Base-by-base conservation (phyloP, 2,797 vertebrate genomes). In the Molossus alvarezi region DNA sequence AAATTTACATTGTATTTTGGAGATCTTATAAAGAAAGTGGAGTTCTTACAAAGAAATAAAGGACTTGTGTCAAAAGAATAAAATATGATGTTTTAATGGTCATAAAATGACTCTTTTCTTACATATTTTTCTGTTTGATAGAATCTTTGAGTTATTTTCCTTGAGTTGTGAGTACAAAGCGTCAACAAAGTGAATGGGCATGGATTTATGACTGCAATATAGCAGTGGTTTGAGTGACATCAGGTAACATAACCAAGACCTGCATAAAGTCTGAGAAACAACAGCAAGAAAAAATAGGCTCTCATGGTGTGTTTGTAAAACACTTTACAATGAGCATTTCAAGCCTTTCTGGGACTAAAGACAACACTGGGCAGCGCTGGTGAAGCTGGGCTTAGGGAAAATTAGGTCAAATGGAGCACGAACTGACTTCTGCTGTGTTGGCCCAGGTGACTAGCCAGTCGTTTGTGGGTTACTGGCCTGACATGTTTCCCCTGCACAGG, bases 321-420 rank as follows among this genome's bases (percentile, higher is more conserved):
- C 5, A 48, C 12, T 5, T 0, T 1, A 20, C 60, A 37, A 15
- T 51, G 10, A 37, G n/a, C 62, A 13, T 81, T 1, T 41, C 25
- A 8, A 29, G 48, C 6, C 64, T 65, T 65, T 45, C 64, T 25
- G 8, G 62, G 2, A 29, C 67, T 23, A 25, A 53, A 57, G 75
- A 37, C 25, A 4, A 8, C 3, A 12, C 12, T 14, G 11, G 65
- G 45, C 33, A 48, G 62, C 1, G 21, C 9, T 67, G 13, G 2
- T 0, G 51, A 23, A 15, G 58, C 48, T 33, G 48, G 58, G 2
- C 37, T 51, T 27, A 12, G 4, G 17, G 33, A 60, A 9, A 65
- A 13, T 17, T 4, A 11, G 1, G 7, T 5, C 12, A 84, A 29
- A 45, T 7, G 41, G 48, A 51, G 5, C 9, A 3, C 0, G 3